Conservation (phyloP, 2,888 invertebrate genomes). For the Trisateles emortualis region DNA sequence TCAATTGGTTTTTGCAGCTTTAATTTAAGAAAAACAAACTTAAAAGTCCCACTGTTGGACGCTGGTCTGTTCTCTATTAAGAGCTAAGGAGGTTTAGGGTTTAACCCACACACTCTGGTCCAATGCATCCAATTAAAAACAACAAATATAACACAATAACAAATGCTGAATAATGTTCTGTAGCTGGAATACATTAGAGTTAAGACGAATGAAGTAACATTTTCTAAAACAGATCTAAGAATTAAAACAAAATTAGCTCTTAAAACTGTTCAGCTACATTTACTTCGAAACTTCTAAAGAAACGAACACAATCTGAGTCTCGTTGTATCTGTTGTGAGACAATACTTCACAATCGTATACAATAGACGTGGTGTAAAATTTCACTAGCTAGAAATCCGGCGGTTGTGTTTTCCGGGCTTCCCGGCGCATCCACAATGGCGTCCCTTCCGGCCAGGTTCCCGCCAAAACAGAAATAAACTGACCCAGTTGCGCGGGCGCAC, state of each 20-base stretch:
- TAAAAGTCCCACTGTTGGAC: background rate
- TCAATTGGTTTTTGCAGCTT: conserved; percentile 53
- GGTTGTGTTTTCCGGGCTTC: conserved; percentile 83
- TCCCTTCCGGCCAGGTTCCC: conserved; percentile 85
- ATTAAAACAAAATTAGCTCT: conserved; percentile 63
- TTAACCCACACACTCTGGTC: too few species aligned
- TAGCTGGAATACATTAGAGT: conserved; percentile 56
- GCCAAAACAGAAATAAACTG: conserved; percentile 86
- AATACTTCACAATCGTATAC: conserved; percentile 66
- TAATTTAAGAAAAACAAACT: conserved; percentile 54
- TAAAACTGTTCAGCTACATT: conserved; percentile 63
- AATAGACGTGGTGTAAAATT: conserved; percentile 71
- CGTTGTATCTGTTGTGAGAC: conserved; percentile 57
- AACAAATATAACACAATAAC: too few species aligned
- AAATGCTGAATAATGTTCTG: conserved; percentile 56
- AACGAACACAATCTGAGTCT: conserved; percentile 58
- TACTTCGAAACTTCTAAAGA: conserved; percentile 74
- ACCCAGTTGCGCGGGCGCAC: conserved; percentile 82
- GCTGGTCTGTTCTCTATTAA: background rate
- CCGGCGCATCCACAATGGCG: conserved; percentile 84
- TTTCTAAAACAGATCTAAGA: conserved; percentile 58
- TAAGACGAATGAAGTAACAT: conserved; percentile 59
- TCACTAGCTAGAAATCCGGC: conserved; percentile 84
- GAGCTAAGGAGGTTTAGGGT: too few species aligned
- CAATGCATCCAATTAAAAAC: too few species aligned